Base-by-base conservation (phyloP, 1,140 invertebrate species). In the Phenacoccus solenopsis region DNA sequence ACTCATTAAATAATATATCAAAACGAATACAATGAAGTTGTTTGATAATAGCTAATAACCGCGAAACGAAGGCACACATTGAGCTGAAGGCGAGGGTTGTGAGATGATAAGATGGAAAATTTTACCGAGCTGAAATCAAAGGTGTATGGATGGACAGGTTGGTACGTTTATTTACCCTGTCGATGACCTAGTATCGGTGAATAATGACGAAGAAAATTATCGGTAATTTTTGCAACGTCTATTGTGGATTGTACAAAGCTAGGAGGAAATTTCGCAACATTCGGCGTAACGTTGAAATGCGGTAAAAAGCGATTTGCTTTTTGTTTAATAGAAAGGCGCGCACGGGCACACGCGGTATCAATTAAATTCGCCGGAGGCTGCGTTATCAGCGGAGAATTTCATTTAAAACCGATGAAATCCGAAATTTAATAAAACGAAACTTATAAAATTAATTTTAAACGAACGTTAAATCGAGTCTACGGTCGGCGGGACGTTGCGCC, bases 391-490 rank as follows among this genome's bases (percentile, higher is more conserved):
- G 13, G 59, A 64, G 38, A 64, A 25, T 64, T 64, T 64, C 59
- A 64, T 64, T 64, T 64, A 64, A 64, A 64, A 64, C 59, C 59
- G 59, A 64, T 64, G 59, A 64, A 64, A 64, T 64, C 59, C 22
- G 22, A 64, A 64, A 64, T 64, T 64, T 64, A 64, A 64, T 64
- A 64, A 64, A 64, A 64, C 59, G 59, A 64, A 64, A 64, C 59
- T 64, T 64, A 64, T 64, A 64, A 64, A 64, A 64, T 64, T 64
- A 64, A 64, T 64, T 64, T 64, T 64, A 64, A 64, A 64, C 20
- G 59, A 27, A 64, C 59, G 59, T 64, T 27, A 27, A 64, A 64
- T 64, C 59, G 59, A 64, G 20, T 10, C 3, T 24, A 7, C 22
- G 10, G 22, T 64, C 20, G 22, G 59, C 9, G 59, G 22, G 59